Evolutionary conservation across 92 coral and sea anemone species (phyloP), one percentile per base, ranked within the genome.

Genomic region (Pocillopora grandis): DNA sequence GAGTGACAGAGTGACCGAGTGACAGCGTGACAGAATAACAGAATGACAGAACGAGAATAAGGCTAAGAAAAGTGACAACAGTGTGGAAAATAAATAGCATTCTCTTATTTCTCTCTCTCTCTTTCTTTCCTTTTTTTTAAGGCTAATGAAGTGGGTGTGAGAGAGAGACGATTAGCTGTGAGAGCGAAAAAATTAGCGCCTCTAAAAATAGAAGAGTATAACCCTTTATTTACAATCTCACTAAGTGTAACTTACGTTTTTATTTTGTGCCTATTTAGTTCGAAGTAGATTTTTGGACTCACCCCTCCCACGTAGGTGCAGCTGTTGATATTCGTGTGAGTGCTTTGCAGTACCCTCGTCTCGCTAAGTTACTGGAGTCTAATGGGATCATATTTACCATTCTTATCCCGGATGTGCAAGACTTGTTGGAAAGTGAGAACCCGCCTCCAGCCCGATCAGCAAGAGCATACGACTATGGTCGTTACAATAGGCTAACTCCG

Each of bases 261-360:
- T 10, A 35, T 27, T 9, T 27, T n/a, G 19, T 31, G 15, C 23
- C 77, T 67, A 27, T 27, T 35, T 17, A 84, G 88, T 3, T 84
- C 16, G 75, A 76, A 15, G 60, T 95, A 19, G 98, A 96, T 81
- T 96, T 96, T 80, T 96, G 98, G 98, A 93, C 93, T 17, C 93
- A 80, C 84, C 96, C 98, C 66, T 88, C 98, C 18, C 76, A 88
- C 14, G 87, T 83, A 18, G 92, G 92, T 9, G 85, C 76, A 23
- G 10, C 87, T 19, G 98, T 96, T 8, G 98, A 96, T 42, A 92
- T 96, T 60, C 95, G 86, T 17, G 98, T 96, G 15, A 75, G 84
- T 9, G 76, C 69, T 1, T 81, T 42, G 48, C 13, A 76, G 17
- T 91, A 92, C 36, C 86, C 92, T 4, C 59, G 33, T 1, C 85